Base-by-base conservation (phyloP, 2,797 vertebrate species). In the Lepus oiostolus region DNA sequence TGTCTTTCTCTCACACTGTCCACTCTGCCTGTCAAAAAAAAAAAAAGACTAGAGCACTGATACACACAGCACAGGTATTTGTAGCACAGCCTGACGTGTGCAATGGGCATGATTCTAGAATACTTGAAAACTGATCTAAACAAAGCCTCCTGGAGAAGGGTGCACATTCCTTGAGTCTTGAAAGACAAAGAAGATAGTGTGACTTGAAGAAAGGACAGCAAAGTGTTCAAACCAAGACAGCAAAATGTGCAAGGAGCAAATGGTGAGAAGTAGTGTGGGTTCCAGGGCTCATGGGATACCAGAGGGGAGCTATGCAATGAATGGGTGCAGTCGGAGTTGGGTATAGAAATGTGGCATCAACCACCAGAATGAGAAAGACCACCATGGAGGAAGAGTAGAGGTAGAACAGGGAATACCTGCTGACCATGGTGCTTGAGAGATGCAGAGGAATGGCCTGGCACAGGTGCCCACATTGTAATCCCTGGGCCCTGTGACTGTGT, bases 361-460 rank as follows among this genome's bases (percentile, higher is more conserved):
- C 26, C 32, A 63, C 0, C 1, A 21, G n/a, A 84, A 21, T 87
- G 60, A 91, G 74, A 70, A 70, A 3, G 19, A 12, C 21, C n/a
- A 8, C n/a, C 47, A 60, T 35, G 19, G 13, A 58, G n/a, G 16
- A 62, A 1, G 1, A 6, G 5, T n/a, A 16, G 12, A 26, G 72
- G 22, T 3, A 62, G 22, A 52, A 30, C 50, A 38, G 1, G 11
- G 17, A 80, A 52, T 16, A 62, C 4, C 21, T 22, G 12, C 17
- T 47, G 12, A 30, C 10, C 6, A 17, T 0, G 26, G 21, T 21
- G 8, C 10, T 13, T 67, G 52, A n/a, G 12, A 1, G 12, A 16
- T 4, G 22, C 14, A n/a, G 47, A 38, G 63, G 4, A 79, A 35
- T 26, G 28, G 2, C 4, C 13, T 13, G 38, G 24, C 4, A 4